These are phyloP conservation scores for Cephus nigrinus DNA, from an alignment of 2,888 invertebrate species.

Conservation along the genomic window DNA sequence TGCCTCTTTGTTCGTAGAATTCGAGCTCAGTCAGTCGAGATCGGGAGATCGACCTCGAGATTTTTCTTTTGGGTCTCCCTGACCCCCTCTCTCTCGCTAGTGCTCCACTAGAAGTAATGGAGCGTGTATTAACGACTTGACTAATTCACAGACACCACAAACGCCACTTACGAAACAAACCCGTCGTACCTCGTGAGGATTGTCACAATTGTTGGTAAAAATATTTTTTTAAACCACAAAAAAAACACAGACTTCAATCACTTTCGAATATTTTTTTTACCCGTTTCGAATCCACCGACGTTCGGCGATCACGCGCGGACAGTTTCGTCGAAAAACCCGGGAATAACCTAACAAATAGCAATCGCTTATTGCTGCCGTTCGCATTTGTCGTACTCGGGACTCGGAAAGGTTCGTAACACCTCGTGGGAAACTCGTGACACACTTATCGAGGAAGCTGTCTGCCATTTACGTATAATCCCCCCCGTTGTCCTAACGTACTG, in stretches of 20 bases:
- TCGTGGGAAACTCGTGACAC: conserved; percentile 57
- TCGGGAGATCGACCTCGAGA: not conserved
- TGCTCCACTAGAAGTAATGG: not conserved
- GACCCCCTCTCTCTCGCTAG: not conserved
- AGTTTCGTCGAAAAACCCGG: not conserved
- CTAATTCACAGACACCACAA: not conserved
- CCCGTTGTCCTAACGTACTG: not conserved
- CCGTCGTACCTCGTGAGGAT: not conserved
- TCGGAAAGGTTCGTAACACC: conserved; percentile 24
- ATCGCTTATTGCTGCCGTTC: conserved; percentile 39
- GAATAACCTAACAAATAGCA: conserved; percentile 32
- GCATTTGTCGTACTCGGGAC: conserved; percentile 17
- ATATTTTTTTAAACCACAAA: too few species aligned
- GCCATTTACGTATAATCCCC: not conserved
- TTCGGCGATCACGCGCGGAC: too few species aligned
- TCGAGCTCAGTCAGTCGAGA: not conserved
- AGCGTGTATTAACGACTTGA: not conserved
- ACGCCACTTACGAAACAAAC: not conserved
- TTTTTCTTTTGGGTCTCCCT: not conserved
- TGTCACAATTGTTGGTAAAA: not conserved
- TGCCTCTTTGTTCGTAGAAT: not conserved
- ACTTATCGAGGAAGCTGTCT: conserved; percentile 49
- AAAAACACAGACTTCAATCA: too few species aligned
- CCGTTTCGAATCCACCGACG: too few species aligned
- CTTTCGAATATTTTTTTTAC: too few species aligned